Evolutionary conservation across 2,113 vertebrate species (phyloP).

Genomic region (Semnopithecus entellus): DNA sequence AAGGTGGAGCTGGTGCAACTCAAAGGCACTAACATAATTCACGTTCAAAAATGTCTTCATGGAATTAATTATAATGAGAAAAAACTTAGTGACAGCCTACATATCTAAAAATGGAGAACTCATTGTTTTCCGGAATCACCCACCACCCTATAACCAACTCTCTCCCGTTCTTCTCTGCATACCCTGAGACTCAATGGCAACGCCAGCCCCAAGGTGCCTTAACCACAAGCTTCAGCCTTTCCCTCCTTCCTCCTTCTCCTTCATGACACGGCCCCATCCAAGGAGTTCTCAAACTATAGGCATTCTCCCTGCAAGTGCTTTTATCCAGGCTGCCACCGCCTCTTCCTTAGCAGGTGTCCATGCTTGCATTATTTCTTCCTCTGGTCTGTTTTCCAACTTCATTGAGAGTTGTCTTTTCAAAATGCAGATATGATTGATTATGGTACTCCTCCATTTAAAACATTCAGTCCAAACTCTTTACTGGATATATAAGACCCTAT

Average conservation of each 20-base stretch:
- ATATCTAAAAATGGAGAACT: neutral
- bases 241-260: neutral
- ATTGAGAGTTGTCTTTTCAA: neutral
- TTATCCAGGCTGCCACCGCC: too few species aligned
- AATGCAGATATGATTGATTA: neutral
- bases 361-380: neutral
- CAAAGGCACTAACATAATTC: neutral
- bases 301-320: neutral
- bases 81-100: neutral
- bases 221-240: too few species aligned
- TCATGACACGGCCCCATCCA: rapidly evolving
- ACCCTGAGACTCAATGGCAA: neutral
- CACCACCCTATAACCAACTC: neutral
- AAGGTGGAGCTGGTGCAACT: neutral
- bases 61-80: neutral
- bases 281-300: neutral
- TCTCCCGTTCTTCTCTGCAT: rapidly evolving
- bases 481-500: neutral
- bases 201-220: neutral
- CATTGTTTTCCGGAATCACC: neutral
- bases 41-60: neutral
- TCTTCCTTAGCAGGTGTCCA: neutral
- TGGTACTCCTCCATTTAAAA: neutral
- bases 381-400: neutral
- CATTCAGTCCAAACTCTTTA: neutral